Conservation (phyloP, 2,888 invertebrate species). For the Criorhina ranunculi region DNA sequence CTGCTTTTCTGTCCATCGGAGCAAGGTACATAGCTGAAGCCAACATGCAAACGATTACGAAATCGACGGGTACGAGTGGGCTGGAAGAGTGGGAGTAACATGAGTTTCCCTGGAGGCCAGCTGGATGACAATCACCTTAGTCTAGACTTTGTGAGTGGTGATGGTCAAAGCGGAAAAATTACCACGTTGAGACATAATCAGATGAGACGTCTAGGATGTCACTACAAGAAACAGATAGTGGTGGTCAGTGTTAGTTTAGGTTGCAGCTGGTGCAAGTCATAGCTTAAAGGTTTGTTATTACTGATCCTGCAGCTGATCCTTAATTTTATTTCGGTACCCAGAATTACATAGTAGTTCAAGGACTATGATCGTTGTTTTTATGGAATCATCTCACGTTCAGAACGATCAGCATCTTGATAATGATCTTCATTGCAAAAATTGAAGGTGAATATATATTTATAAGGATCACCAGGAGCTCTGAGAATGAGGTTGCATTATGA, state of each 20-base stretch:
- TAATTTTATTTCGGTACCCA: no score
- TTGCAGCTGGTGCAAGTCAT: neutral
- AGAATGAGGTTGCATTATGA: no score
- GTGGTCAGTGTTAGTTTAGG: neutral
- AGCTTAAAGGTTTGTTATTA: no score
- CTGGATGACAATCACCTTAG: neutral
- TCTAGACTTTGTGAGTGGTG: neutral
- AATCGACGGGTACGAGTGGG: constrained; percentile 28
- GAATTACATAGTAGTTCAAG: no score
- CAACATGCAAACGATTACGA: constrained; percentile 53
- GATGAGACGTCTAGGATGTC: neutral
- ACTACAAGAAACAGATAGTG: neutral
- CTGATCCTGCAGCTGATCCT: no score
- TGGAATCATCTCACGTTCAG: no score
- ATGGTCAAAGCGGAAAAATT: constrained; percentile 18
- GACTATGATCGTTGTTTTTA: no score
- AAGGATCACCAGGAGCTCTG: no score
- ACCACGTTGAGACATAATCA: neutral
- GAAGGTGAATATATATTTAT: no score
- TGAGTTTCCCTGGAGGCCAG: constrained; percentile 29
- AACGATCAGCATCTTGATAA: no score
- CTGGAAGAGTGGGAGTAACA: constrained; percentile 12
- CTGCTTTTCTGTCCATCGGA: constrained; percentile 47
- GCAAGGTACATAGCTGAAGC: constrained; percentile 24
- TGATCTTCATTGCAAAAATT: no score